Evolutionary conservation across 2,113 vertebrate genomes (phyloP).

Genomic region (Cathartes aura): DNA sequence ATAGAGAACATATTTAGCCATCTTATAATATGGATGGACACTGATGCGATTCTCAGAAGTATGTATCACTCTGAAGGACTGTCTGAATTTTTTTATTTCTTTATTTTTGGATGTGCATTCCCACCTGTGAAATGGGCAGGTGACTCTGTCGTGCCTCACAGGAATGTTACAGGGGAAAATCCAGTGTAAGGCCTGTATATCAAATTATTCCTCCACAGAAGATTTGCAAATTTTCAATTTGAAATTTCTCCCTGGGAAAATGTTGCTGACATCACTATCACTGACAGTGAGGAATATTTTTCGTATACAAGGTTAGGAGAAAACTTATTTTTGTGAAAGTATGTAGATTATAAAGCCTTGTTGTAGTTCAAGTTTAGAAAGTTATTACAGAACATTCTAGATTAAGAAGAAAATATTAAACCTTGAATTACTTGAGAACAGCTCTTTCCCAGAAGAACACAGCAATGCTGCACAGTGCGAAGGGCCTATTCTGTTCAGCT

Average conservation of each 20-base stretch:
- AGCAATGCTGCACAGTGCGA: neutral
- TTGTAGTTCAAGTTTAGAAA: neutral
- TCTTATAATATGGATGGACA: neutral
- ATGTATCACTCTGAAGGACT: neutral
- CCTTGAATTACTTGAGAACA: neutral
- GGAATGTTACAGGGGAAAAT: neutral
- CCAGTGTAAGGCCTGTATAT: neutral
- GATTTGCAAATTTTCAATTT: neutral
- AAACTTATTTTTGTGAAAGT: neutral
- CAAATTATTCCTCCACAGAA: neutral
- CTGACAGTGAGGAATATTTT: neutral
- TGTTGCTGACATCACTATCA: neutral
- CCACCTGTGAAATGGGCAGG: neutral
- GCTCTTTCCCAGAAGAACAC: neutral
- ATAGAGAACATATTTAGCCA: neutral
- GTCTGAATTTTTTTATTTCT: neutral
- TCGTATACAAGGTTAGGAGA: neutral
- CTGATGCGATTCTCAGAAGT: neutral
- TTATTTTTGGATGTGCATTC: neutral
- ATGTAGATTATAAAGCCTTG: neutral
- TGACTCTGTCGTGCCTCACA: neutral
- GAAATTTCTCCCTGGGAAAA: neutral
- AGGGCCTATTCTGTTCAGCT: neutral
- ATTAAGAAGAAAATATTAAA: constrained; percentile 10
- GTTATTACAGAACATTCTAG: neutral